Evolutionary conservation across 2,888 invertebrate species (phyloP), one percentile per base, ranked within the genome.

Genomic region (Unio pictorum): DNA sequence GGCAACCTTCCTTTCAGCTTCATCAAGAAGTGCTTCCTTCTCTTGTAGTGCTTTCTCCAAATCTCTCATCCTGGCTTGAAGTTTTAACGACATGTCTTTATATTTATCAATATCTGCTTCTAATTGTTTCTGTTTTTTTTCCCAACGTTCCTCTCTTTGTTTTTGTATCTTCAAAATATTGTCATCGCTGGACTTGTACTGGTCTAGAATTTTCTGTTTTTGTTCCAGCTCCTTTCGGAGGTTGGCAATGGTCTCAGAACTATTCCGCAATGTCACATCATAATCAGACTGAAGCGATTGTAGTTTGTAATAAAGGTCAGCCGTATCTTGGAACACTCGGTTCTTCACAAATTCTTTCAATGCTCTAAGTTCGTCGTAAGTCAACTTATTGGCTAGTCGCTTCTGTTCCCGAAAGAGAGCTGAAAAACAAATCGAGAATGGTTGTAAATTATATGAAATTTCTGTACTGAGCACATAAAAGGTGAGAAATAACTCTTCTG

Each of bases 381-480:
- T 81, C 54, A 81, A 69, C 55, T 81, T 81, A n/a, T 75, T 69
- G 11, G 80, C 76, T 15, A 81, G 67, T 20, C 81, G 71, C 59
- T 74, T 77, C 66, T 81, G 72, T 60, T 78, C 80, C 1, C 81
- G 74, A n/a, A 81, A 73, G 26, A 81, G 63, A 54, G 64, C 81
- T 81, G 71, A 64, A 80, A 80, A 64, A 58, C 23, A 58, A 58
- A 62, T 57, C 28, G 45, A 64, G 28, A 30, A 26, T 20, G 64
- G 18, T 54, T 45, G 45, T 45, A 1, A 45, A 15, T 45, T 15
- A 15, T 15, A 2, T 45, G 45, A 45, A 2, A 15, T 45, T 45
- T 15, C 8, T 45, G 45, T 45, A 45, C 45, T 45, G 45, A 45
- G 45, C 15, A 45, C 45, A 45, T 2, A 45, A 15, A 45, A 8